Evolutionary conservation across 2,797 vertebrate species (phyloP).

Genomic region (Chrosomus eos): DNA sequence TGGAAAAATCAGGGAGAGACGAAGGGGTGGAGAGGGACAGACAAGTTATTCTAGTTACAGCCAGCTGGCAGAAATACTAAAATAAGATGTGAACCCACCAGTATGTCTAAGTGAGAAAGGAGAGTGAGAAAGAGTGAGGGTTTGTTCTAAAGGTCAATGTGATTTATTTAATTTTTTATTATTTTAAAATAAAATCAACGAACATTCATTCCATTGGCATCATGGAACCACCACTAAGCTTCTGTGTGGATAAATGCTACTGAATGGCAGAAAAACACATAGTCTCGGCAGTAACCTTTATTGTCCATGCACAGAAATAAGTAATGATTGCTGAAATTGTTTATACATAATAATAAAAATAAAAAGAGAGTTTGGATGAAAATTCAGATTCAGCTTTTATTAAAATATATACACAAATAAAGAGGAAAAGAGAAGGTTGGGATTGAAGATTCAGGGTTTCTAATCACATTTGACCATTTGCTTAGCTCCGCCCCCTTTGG

Average conservation of each 20-base stretch:
- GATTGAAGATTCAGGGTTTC: background rate
- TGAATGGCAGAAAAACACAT: conserved; percentile 5
- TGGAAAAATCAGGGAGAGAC: conserved; percentile 55
- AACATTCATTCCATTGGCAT: conserved; percentile 1
- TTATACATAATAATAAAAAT: conserved; percentile 75
- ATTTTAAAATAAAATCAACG: conserved; percentile 6
- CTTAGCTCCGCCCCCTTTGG: background rate
- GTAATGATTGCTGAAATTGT: conserved; percentile 67
- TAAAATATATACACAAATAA: conserved; percentile 78
- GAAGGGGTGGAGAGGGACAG: conserved; percentile 46
- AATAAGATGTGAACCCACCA: conserved; percentile 71
- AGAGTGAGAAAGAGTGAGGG: background rate
- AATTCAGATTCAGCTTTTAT: conserved; percentile 58
- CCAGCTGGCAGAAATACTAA: conserved; percentile 76
- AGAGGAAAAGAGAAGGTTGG: conserved; percentile 56
- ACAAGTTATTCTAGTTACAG: conserved; percentile 79
- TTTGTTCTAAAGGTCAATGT: conserved; percentile 8
- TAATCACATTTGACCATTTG: background rate
- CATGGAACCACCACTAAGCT: background rate
- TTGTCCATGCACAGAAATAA: conserved; percentile 69
- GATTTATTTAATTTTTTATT: background rate
- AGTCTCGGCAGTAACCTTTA: conserved; percentile 69
- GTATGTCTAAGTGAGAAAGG: conserved; percentile 56
- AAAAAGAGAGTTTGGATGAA: conserved; percentile 58
- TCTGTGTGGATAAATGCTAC: background rate